Evolutionary conservation across 2,113 vertebrate genomes (phyloP), one percentile per base, ranked within the genome.

Genomic region (Pongo abelii): DNA sequence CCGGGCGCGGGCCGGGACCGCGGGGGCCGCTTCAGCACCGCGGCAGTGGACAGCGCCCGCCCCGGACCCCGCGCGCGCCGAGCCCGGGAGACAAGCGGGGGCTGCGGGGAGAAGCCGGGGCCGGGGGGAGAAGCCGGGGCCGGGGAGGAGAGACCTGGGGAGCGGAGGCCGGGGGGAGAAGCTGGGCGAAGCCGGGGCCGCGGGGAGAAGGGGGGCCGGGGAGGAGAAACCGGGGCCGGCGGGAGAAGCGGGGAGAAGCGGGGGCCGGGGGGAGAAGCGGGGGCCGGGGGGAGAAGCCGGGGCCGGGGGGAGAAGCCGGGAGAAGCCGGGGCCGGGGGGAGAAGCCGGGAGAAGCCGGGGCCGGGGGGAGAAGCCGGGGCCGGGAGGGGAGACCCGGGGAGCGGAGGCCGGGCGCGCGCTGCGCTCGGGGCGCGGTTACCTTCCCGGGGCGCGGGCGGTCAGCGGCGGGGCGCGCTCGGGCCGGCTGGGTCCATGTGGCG

Each of bases 401-500:
- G 61, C 12, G 27, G 61, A 64, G 61, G 27, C 11, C 12, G 5
- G 61, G 12, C 61, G 27, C 25, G 61, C 61, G 84, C 23, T 40
- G 50, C 25, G 86, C 50, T 32, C 48, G 14, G 85, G 67, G 67
- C 32, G 32, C n/a, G 27, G 84, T 92, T 92, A 94, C 96, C 93
- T 94, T 89, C 46, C 84, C 75, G 4, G 35, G 48, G 61, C 85
- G 20, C 48, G 12, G 61, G 64, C 67, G 69, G 90, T 97, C 97
- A 97, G 96, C 75, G 57, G 96, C 86, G 91, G 94, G 35, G 97
- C 86, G 90, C 81, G 92, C 93, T 46, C 92, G 52, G 89, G 94
- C 86, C 27, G 87, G 80, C 94, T 10, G 40, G 94, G 79, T 98
- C 97, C 97, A 97, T 96, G 97, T 96, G 97, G 97, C 78, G 83